Conservation (phyloP, 2,888 invertebrate genomes). For the Formica aserva region DNA sequence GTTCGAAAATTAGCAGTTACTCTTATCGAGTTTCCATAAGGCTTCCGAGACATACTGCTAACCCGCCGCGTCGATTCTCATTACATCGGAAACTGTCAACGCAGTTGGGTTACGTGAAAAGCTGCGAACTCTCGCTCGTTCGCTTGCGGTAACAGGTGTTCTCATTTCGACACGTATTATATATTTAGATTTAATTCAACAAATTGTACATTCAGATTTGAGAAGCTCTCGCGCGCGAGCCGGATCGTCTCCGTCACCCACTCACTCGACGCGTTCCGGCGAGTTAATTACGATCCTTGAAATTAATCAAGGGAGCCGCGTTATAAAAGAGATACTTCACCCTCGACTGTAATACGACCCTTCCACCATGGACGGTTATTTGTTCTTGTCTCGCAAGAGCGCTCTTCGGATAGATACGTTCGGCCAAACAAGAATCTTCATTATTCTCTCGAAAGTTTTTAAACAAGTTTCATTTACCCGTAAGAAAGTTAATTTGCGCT, state of each 20-base stretch:
- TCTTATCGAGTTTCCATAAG: constrained; percentile 58
- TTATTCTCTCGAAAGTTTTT: constrained; percentile 67
- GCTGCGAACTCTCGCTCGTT: neutral
- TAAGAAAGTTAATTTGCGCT: constrained; percentile 74
- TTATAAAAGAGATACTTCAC: constrained; percentile 60
- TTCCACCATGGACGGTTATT: constrained; percentile 51
- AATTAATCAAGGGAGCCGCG: constrained; percentile 73
- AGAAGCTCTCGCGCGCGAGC: constrained; percentile 20
- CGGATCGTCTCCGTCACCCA: constrained; percentile 9
- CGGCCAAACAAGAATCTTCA: constrained; percentile 65
- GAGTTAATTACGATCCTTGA: constrained; percentile 75
- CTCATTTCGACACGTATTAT: constrained; percentile 31
- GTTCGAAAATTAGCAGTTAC: constrained; percentile 51
- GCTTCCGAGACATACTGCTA: constrained; percentile 4
- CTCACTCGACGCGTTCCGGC: constrained; percentile 43
- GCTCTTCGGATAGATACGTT: constrained; percentile 59
- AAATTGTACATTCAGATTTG: constrained; percentile 47
- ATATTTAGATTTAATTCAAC: constrained; percentile 49
- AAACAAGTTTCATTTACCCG: constrained; percentile 67
- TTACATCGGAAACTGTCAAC: neutral
- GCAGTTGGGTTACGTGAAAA: neutral
- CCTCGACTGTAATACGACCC: constrained; percentile 56
- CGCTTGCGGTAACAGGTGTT: constrained; percentile 37
- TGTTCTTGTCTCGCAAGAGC: constrained; percentile 54
- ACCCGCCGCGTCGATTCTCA: constrained; percentile 7